Conservation (phyloP, 2,888 invertebrate species). For the Nomada lathburiana region DNA sequence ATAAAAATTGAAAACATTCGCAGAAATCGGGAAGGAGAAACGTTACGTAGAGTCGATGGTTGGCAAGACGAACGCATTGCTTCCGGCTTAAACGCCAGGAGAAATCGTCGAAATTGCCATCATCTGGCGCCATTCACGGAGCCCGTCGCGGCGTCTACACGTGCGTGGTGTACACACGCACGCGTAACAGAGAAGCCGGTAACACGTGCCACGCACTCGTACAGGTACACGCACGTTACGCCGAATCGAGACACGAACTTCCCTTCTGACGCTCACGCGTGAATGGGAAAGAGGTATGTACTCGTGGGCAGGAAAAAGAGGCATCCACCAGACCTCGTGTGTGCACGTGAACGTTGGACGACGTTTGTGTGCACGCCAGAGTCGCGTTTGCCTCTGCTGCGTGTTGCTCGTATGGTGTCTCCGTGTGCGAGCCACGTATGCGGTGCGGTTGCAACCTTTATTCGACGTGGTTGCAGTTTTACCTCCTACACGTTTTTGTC, state of each 20-base stretch:
- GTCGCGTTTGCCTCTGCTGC: neutral
- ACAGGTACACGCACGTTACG: conserved; percentile 57
- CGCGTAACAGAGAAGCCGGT: conserved; percentile 50
- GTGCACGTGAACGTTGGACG: conserved; percentile 24
- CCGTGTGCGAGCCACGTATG: conserved; percentile 18
- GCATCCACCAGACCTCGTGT: conserved; percentile 38
- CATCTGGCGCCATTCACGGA: conserved; percentile 63
- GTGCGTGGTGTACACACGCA: conserved; percentile 52
- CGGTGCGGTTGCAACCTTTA: conserved; percentile 50
- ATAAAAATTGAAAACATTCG: neutral
- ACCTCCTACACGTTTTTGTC: conserved; percentile 60
- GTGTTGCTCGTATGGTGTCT: neutral
- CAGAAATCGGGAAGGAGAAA: neutral
- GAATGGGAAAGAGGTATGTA: conserved; percentile 56
- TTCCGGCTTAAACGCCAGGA: conserved; percentile 34
- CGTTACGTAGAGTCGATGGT: too few relatives aligned
- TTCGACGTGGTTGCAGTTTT: conserved; percentile 58
- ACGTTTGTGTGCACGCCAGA: conserved; percentile 4
- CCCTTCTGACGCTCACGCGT: conserved; percentile 37
- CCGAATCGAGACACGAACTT: conserved; percentile 52
- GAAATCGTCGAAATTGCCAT: conserved; percentile 58
- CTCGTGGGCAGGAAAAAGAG: conserved; percentile 55
- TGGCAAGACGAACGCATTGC: neutral
- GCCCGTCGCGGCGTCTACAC: conserved; percentile 29
- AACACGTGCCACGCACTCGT: conserved; percentile 62